Base-by-base conservation (phyloP, 30 jellyfish, hydroid and myxozoan genomes). In the Cassiopea xamachana region DNA sequence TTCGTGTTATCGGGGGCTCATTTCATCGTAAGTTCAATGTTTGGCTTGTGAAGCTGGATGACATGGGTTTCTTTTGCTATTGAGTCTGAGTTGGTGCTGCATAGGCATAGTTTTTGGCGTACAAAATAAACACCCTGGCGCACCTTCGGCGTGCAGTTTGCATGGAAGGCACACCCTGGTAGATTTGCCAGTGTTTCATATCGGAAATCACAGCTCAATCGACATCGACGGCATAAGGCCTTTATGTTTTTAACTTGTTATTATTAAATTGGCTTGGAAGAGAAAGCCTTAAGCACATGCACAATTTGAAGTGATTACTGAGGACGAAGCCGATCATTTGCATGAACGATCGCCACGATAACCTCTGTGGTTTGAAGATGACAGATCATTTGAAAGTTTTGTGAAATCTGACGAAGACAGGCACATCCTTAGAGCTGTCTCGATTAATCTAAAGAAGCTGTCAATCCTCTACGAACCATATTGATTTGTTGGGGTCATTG, bases 341-440 rank as follows among this genome's bases (percentile, higher is more conserved):
- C 82, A 62, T 68, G 87, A 78, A 61, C 55, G 95, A 88, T 87
- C 58, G 89, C 60, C 81, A 78, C 95, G 74, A 60, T 70, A 83
- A 79, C 91, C 95, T 59, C 79, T 88, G 95, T 70, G 95, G 95
- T 88, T 69, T 17, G 71, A 47, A 80, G 90, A 50, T 88, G 95
- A 88, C 95, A 88, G 90, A 78, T 79, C 90, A 88, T 88, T 88
- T 5, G 79, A 88, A 88, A 82, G 82, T 79, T 79, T 64, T 62
- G 84, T 88, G 90, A 88, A 88, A 88, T 88, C 87, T 73, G 95
- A 88, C 95, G 81, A 78, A 82, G 73, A 70, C 15, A 82, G 88
- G 77, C 79, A 78, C 90, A 73, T 88, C 78, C 85, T 73, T 82
- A 82, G 90, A 82, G 73, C 90, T 82, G 86, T 59, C 89, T 75